phyloP scores from a whole-genome alignment of 1,140 invertebrate species.

The Neoseiulus cucumeris region DNA sequence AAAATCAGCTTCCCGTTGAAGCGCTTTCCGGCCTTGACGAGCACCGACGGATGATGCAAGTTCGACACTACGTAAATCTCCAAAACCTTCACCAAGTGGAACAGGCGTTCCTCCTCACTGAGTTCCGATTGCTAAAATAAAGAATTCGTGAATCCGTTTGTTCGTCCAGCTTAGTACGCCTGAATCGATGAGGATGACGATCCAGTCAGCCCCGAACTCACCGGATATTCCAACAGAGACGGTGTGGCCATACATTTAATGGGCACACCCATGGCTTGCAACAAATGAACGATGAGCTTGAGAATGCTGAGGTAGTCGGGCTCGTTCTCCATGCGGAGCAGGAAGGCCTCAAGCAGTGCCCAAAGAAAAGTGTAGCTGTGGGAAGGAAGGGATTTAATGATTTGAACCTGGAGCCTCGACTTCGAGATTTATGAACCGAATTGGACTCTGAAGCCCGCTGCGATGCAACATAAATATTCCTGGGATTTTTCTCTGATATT shows the following conservation, averaged over 20 bases:
- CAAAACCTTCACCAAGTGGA: neutral
- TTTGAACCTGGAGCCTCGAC: too few relatives aligned
- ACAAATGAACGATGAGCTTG: neutral
- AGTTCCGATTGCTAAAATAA: neutral
- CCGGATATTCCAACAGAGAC: neutral
- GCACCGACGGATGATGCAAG: neutral
- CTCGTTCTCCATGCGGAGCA: neutral
- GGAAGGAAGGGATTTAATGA: neutral
- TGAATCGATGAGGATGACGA: neutral
- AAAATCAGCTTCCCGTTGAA: neutral
- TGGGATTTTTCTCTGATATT: too few relatives aligned
- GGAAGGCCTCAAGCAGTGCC: neutral
- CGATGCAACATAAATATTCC: too few relatives aligned
- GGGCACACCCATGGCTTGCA: neutral
- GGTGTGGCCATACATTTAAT: conserved; percentile 1
- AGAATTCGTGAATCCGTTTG: neutral
- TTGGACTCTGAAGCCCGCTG: too few relatives aligned
- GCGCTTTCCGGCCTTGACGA: neutral
- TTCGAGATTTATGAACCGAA: too few relatives aligned
- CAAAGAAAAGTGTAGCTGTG: neutral
- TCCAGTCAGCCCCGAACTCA: neutral
- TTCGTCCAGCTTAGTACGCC: too few relatives aligned
- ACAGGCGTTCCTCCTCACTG: neutral
- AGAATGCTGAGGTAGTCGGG: neutral
- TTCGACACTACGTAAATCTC: neutral